phyloP scores from a whole-genome alignment of 2,113 vertebrate species.

The Calcarius ornatus region DNA sequence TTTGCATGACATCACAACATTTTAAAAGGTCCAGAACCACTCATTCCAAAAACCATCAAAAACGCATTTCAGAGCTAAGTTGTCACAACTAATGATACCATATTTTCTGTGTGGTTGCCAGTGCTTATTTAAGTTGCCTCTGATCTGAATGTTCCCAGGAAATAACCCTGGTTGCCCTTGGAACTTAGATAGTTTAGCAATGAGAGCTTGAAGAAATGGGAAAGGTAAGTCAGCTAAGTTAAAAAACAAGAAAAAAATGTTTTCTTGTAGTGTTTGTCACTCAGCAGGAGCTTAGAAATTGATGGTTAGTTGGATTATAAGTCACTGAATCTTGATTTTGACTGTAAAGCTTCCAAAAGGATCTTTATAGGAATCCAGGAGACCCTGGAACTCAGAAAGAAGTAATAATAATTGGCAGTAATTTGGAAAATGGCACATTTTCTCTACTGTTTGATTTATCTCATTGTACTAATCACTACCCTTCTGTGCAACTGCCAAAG shows the following conservation, averaged over 20 bases:
- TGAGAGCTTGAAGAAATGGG: neutral
- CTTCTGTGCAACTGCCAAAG: constrained; percentile 18
- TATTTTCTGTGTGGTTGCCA: neutral
- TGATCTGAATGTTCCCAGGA: neutral
- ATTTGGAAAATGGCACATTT: neutral
- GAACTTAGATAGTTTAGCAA: neutral
- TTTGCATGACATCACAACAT: neutral
- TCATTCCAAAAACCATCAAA: neutral
- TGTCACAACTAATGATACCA: neutral
- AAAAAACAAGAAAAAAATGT: neutral
- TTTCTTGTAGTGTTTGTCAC: neutral
- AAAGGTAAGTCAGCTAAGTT: neutral
- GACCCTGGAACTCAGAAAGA: neutral
- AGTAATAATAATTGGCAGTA: neutral
- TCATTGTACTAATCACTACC: neutral
- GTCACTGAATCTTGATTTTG: neutral
- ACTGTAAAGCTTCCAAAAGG: neutral
- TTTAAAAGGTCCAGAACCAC: neutral
- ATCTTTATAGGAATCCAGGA: neutral
- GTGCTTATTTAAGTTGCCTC: neutral
- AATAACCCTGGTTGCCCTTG: neutral
- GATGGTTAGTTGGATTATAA: neutral
- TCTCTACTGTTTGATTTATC: constrained; percentile 13
- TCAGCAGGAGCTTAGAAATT: neutral
- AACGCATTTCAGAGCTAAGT: neutral